These are phyloP conservation scores for Trachelus iudaicus DNA, from an alignment of 2,888 invertebrate genomes.

Conservation along the genomic window DNA sequence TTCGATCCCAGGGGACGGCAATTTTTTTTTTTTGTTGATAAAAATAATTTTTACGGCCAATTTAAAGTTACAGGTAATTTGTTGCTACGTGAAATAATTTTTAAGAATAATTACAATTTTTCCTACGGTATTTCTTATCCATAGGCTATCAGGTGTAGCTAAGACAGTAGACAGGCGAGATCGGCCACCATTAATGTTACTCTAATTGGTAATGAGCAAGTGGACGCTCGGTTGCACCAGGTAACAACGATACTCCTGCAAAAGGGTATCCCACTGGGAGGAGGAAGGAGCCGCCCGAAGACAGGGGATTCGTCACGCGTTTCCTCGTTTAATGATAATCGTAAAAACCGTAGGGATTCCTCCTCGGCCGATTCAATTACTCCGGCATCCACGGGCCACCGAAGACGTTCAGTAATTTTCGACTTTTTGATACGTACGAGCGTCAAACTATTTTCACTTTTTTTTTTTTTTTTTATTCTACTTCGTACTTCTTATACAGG, in stretches of 20 bases:
- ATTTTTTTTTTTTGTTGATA: not conserved
- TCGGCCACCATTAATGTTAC: not conserved
- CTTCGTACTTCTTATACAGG: not conserved
- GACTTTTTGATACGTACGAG: not conserved
- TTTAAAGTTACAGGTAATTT: not conserved
- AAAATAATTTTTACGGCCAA: not conserved
- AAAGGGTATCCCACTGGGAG: not conserved
- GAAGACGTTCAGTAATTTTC: not conserved
- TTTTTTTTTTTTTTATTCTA: not conserved
- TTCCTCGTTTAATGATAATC: slow-evolving; percentile 4
- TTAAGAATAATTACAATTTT: not conserved
- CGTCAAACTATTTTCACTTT: not conserved
- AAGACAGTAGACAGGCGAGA: not conserved
- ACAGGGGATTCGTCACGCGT: slow-evolving; percentile 4
- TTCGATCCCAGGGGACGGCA: not conserved
- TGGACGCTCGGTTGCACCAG: slow-evolving; percentile 3
- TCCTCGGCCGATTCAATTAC: slow-evolving; percentile 1
- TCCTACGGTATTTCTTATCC: not conserved
- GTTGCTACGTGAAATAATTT: not conserved
- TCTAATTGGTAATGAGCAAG: slow-evolving; percentile 2
- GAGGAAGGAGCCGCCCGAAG: not conserved
- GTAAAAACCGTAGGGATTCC: not conserved
- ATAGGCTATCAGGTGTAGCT: not conserved
- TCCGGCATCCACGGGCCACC: not conserved
- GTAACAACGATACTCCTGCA: not conserved